Evolutionary conservation across 2,113 vertebrate genomes (phyloP).

Genomic region (Corythornis vintsioides): DNA sequence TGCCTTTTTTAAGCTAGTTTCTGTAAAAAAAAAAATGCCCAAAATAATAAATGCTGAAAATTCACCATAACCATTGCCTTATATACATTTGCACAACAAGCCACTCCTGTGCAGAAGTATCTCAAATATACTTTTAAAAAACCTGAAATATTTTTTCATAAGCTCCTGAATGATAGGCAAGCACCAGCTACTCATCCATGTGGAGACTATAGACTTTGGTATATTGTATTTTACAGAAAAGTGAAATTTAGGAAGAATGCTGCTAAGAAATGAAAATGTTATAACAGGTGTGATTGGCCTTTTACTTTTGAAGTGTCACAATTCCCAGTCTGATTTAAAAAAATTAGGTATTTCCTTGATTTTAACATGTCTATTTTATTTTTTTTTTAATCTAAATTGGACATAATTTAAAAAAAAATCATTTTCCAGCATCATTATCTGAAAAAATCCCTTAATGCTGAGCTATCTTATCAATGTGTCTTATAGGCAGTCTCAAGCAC

Average conservation of each 20-base stretch:
- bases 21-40: background rate
- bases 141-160: background rate
- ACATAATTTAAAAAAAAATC: background rate
- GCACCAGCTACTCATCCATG: background rate
- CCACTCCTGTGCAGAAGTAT: background rate
- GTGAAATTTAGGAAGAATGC: background rate
- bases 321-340: background rate
- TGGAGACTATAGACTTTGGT: background rate
- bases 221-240: fast-evolving
- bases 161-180: background rate
- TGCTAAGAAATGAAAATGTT: background rate
- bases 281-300: background rate
- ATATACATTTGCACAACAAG: background rate
- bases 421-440: background rate
- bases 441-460: background rate
- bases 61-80: background rate
- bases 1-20: background rate
- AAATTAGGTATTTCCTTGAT: background rate
- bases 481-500: background rate
- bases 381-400: background rate
- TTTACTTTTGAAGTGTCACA: background rate
- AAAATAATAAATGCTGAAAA: background rate
- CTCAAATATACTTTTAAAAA: background rate
- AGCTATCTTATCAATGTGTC: background rate
- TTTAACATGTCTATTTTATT: background rate